Evolutionary conservation across 2,797 vertebrate species (phyloP), one percentile per base, ranked within the genome.

Genomic region (Hephaestus fuliginosus): DNA sequence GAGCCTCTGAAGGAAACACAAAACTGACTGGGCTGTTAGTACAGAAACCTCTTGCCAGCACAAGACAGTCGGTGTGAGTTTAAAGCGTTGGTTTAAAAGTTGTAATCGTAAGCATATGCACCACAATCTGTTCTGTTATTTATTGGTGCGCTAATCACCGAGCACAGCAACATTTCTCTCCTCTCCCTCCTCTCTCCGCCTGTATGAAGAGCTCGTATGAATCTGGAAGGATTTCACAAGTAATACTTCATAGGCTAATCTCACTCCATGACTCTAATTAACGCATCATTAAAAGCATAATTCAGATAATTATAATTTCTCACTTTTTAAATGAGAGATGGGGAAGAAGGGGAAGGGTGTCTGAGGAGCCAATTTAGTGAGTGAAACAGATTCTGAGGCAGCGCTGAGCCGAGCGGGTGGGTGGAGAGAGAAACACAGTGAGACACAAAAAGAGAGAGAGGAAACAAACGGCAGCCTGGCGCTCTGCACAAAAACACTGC

Each of bases 241-340:
- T 96, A 95, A 95, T 95, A 95, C 95, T 96, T 95, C 95, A 95
- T 95, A 93, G 94, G 92, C 94, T 96, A 95, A 96, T 96, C 96
- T 96, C 95, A 94, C 96, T 95, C 91, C 95, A 94, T 94, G 96
- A 96, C 95, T 96, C 96, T 96, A 96, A 97, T 97, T 97, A 96
- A 96, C 95, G 95, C 96, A 95, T 97, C 95, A 97, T 96, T 97
- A 96, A 97, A 96, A 96, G 94, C 96, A 96, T 96, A 96, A 96
- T 97, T 96, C 96, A 95, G 95, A 96, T 96, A 95, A 96, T 96
- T 96, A 96, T 95, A 96, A 95, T 96, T 96, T 97, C 95, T 95
- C 96, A 96, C 95, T 93, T 96, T 96, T 96, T 94, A 95, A 96
- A 96, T 95, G 95, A 95, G 95, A 95, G 94, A 87, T 84, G 91